Base-by-base conservation (phyloP, 2,113 vertebrate genomes). In the Echinops telfairi region DNA sequence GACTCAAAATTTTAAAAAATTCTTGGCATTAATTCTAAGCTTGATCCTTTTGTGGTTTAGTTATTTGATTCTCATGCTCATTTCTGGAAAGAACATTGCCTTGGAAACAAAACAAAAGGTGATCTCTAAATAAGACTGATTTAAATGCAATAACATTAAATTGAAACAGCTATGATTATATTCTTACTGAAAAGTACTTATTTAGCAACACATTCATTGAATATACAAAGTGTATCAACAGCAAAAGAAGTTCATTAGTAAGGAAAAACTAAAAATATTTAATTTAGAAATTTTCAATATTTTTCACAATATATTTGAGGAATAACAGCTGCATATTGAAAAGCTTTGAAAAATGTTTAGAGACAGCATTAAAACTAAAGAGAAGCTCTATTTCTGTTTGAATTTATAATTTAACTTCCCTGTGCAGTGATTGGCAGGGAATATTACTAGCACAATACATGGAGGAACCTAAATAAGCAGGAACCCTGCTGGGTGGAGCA, bases 301-400 rank as follows among this genome's bases (percentile, higher is more conserved):
- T 77, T 64, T 71, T 16, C 0, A 83, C 79, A 33, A 64, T 92
- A 64, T 82, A 75, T 78, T 89, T 94, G 89, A 86, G 25, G 8
- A 88, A 83, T 79, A 29, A 68, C 6, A 86, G 14, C 31, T 70
- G 62, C 0, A 91, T 27, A 57, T 5, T 57, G 60, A 20, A 22
- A 62, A 62, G 2, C 19, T 62, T 62, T 62, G 12, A 20, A 20
- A 19, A 62, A 20, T 62, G 60, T 62, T 62, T 62, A 62, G 60
- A 19, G 60, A 53, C 22, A 62, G 22, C 22, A 19, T 62, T 62
- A 20, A 62, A 58, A 20, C 19, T 19, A 20, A 19, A 62, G 22
- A 62, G 60, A 62, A 7, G 19, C 16, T 62, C 60, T 62, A 23
- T 62, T 62, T 20, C 60, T 62, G 2, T 22, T 62, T 62, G 22